phyloP scores from a whole-genome alignment of 2,888 invertebrate species.

The Epirrhoe alternata region DNA sequence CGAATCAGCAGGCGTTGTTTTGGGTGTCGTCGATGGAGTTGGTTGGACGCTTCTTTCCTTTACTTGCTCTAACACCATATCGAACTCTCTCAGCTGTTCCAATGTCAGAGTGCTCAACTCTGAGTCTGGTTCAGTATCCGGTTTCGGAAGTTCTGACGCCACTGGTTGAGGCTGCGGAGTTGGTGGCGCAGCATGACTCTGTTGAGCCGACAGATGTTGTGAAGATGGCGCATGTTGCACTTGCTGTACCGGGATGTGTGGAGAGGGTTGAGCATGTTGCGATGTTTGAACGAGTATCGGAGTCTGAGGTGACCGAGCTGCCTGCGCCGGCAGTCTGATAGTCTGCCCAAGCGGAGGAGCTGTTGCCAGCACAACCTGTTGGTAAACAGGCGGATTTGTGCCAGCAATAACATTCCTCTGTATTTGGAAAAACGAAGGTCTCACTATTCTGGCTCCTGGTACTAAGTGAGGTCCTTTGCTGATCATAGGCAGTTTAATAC shows the following conservation, averaged over 20 bases:
- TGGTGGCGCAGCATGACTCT: conserved; percentile 30
- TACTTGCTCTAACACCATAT: conserved; percentile 92
- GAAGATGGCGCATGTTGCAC: conserved; percentile 32
- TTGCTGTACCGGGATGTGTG: conserved; percentile 34
- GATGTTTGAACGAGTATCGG: conserved; percentile 27
- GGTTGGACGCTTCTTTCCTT: conserved; percentile 90
- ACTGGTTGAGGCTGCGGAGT: conserved; percentile 23
- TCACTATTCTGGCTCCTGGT: conserved; percentile 84
- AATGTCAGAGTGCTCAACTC: conserved; percentile 90
- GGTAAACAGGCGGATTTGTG: conserved; percentile 81
- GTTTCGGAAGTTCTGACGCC: conserved; percentile 17
- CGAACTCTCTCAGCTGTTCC: conserved; percentile 92
- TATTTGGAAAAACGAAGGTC: conserved; percentile 85
- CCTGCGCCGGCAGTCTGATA: conserved; percentile 69
- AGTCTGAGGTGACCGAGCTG: conserved; percentile 61
- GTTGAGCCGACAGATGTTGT: conserved; percentile 24
- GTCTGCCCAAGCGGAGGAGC: conserved; percentile 78
- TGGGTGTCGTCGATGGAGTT: conserved; percentile 54
- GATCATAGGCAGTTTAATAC: conserved; percentile 81
- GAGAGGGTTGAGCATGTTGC: conserved; percentile 24
- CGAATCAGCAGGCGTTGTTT: conserved; percentile 59
- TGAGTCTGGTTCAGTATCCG: conserved; percentile 68
- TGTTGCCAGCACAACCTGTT: conserved; percentile 79
- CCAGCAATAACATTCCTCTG: conserved; percentile 86
- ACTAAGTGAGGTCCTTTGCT: conserved; percentile 84